phyloP scores from a whole-genome alignment of 35 echinoderm and acorn worm genomes.

The Ptychodera flava region DNA sequence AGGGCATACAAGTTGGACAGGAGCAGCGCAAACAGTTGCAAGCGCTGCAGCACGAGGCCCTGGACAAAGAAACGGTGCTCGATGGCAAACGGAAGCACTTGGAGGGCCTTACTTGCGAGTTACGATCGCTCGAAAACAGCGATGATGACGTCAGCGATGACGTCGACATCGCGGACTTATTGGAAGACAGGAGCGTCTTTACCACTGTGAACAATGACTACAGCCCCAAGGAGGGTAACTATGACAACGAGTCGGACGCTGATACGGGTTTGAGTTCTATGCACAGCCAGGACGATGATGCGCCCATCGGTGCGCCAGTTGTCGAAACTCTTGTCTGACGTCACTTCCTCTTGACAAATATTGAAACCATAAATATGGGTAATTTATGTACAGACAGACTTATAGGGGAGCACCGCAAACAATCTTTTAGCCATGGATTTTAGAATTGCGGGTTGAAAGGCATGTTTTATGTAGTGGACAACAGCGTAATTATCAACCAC shows the following conservation, averaged over 20 bases:
- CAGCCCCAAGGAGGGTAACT: not conserved
- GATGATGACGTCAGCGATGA: not conserved
- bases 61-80: slow-evolving; percentile 17
- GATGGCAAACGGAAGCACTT: slow-evolving; percentile 31
- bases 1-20: not conserved
- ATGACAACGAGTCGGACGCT: not conserved
- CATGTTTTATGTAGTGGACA: no score
- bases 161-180: not conserved
- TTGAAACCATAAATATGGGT: no score
- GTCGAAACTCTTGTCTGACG: not conserved
- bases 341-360: no score
- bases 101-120: slow-evolving; percentile 19
- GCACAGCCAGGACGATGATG: not conserved
- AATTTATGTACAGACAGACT: no score
- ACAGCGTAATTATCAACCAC: no score
- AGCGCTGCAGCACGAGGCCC: slow-evolving; percentile 19
- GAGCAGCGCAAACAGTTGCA: slow-evolving; percentile 38
- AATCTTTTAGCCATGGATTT: no score
- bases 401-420: no score
- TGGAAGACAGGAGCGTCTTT: not conserved
- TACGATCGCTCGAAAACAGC: not conserved
- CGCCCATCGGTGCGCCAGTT: not conserved
- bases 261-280: not conserved
- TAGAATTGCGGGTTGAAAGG: no score
- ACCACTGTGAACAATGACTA: not conserved